Base-by-base conservation (phyloP, 2,113 vertebrate species). In the Eretmochelys imbricata region DNA sequence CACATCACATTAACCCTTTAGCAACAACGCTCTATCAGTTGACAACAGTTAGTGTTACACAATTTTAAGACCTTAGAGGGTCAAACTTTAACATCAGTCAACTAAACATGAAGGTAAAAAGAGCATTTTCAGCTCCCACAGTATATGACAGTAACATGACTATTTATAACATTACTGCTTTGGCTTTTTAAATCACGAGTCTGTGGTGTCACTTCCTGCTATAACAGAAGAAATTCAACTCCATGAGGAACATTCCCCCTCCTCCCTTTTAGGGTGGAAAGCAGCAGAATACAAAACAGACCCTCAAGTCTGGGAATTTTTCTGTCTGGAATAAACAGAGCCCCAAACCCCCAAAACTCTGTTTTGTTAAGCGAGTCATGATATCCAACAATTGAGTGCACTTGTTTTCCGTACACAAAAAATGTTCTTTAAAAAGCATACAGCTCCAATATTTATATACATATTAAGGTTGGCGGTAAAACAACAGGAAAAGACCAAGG, bases 101-200 rank as follows among this genome's bases (percentile, higher is more conserved):
- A 69, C 62, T 54, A n/a, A 91, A 94, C 27, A 29, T 80, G 25
- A 69, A 65, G 12, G 16, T 55, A 85, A 93, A 72, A 88, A 94
- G 95, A 96, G 94, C 92, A 95, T 94, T 96, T 96, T 97, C 96
- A 85, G 97, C 82, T 93, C 86, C 96, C 91, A 89, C 81, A 16
- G 89, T 24, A 96, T 93, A 91, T 78, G 54, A 95, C 89, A 95
- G 48, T 83, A 96, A 97, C 2, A 46, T 59, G 93, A 95, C 82
- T 96, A 92, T 78, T 20, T 91, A 50, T 87, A 97, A 97, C 69
- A 16, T 9, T 90, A 92, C 51, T 91, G 91, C 96, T 95, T 81
- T 90, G 90, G 82, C 93, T 95, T 90, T 85, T 85, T 82, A 25
- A 78, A 69, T 83, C 78, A 65, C 50, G 91, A 89, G 96, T 90